Percentiles rank a stretch among this genome's conserved stretches.
Conservation (phyloP, 2,797 vertebrate genomes). For the Cossypha caffra region DNA sequence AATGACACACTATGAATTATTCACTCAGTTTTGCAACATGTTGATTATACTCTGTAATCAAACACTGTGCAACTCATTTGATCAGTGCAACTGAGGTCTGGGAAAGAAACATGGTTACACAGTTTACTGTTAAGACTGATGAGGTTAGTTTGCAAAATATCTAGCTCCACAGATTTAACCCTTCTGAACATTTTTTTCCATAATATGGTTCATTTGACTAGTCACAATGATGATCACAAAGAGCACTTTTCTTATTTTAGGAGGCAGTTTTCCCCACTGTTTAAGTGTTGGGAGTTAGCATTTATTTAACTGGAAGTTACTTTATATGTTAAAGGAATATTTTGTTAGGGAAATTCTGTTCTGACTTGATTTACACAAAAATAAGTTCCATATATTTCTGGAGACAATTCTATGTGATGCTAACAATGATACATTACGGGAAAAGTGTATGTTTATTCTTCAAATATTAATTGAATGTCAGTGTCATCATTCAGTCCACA, state of each 20-base stretch:
- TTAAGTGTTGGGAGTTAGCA: background rate
- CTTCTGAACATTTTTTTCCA: background rate
- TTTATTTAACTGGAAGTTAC: background rate
- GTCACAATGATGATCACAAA: background rate
- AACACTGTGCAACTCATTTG: constrained; percentile 19
- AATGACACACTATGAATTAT: constrained; percentile 66
- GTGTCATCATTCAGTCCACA: background rate
- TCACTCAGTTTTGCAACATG: constrained; percentile 36
- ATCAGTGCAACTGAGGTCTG: background rate
- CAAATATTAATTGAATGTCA: background rate
- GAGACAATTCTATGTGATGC: background rate
- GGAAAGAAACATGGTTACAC: background rate
- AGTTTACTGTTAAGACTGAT: background rate
- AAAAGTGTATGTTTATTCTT: background rate
- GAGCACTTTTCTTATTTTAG: background rate
- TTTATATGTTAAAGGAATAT: background rate
- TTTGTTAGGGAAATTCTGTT: background rate
- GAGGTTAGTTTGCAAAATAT: background rate
- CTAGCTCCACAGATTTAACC: background rate
- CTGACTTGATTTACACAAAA: background rate
- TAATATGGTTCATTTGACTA: background rate
- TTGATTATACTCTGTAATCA: constrained; percentile 49
- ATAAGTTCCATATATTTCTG: background rate
- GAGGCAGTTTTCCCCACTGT: background rate
- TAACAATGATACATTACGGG: background rate